A percentile compares a stretch with the other conserved stretches of the same genome.
Conservation (phyloP, 2,113 vertebrate species). For the Actenoides lindsayi region DNA sequence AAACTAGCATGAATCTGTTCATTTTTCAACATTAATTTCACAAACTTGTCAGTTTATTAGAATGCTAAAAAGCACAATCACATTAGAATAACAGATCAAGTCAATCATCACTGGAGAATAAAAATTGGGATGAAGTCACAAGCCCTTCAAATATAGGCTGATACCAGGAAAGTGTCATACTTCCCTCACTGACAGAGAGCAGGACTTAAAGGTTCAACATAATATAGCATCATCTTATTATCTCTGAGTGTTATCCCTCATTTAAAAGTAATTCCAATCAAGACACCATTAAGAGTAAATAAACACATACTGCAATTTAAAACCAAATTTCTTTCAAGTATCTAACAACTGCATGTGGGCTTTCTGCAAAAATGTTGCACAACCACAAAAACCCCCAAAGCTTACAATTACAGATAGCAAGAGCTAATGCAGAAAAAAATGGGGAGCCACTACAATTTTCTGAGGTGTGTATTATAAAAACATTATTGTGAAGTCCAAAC, state of each 20-base stretch:
- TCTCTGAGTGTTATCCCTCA: neutral
- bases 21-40: neutral
- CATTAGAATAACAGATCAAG: neutral
- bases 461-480: neutral
- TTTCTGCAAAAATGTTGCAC: neutral
- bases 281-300: neutral
- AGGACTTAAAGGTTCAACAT: neutral
- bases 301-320: neutral
- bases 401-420: neutral
- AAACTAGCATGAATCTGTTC: neutral
- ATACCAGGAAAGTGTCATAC: neutral
- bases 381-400: neutral
- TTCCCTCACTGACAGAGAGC: accelerated
- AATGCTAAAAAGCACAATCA: neutral
- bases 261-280: neutral
- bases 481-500: neutral
- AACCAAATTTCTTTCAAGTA: neutral
- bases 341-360: neutral
- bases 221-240: neutral
- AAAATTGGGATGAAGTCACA: neutral
- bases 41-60: neutral
- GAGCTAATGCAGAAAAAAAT: neutral
- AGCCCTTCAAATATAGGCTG: neutral
- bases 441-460: neutral
- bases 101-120: neutral